These are phyloP conservation scores for Spheniscus humboldti DNA, from an alignment of 2,797 vertebrate species.

Conservation along the genomic window DNA sequence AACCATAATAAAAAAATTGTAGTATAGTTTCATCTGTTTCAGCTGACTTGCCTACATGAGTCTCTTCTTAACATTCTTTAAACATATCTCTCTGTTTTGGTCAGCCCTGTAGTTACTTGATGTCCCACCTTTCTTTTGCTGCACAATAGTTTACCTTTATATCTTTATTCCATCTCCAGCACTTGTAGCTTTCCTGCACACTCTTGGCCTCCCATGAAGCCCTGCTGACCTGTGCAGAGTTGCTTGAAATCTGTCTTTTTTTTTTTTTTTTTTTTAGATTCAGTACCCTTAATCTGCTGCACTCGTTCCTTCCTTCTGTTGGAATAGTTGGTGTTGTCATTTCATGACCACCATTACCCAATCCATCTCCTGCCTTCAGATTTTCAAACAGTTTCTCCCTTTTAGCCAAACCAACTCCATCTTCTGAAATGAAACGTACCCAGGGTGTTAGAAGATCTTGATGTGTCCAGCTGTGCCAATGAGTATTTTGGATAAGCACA, in stretches of 20 bases:
- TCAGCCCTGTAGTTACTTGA: background rate
- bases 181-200: background rate
- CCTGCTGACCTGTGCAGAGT: background rate
- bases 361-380: background rate
- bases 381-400: background rate
- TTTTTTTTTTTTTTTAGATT: background rate
- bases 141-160: background rate
- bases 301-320: background rate
- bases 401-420: background rate
- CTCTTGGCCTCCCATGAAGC: background rate
- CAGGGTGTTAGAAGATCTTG: background rate
- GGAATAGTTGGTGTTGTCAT: background rate
- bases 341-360: background rate
- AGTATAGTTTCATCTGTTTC: background rate
- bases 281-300: background rate
- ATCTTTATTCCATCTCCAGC: background rate
- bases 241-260: background rate
- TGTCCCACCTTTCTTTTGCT: background rate
- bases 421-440: background rate
- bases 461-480: background rate
- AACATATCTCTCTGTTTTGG: background rate
- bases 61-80: background rate
- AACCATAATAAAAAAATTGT: background rate
- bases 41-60: background rate
- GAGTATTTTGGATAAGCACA: background rate